Percentiles rank a stretch among this genome's conserved stretches.
Evolutionary conservation across 2,888 invertebrate species (phyloP).

Genomic region (Conchocele bisecta): DNA sequence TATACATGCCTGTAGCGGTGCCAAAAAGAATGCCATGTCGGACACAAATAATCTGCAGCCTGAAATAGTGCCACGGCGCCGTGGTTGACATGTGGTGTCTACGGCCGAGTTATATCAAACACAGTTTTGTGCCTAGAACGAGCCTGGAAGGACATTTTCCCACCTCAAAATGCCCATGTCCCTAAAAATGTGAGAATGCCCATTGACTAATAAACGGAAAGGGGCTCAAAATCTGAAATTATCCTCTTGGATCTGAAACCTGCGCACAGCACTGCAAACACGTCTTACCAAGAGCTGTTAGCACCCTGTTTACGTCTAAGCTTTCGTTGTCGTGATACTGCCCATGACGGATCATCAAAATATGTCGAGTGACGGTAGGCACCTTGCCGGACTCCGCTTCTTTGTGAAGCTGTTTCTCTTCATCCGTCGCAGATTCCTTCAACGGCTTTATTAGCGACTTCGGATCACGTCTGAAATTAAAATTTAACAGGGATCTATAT

Average conservation of each 20-base stretch:
- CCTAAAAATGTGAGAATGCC: background rate
- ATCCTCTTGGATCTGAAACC: too few species aligned
- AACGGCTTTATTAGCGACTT: conserved; percentile 88
- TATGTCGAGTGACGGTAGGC: conserved; percentile 87
- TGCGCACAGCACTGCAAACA: background rate
- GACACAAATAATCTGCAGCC: too few species aligned
- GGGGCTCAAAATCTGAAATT: background rate
- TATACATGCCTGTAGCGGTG: too few species aligned
- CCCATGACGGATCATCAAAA: conserved; percentile 96
- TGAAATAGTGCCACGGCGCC: too few species aligned
- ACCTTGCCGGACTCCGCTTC: conserved; percentile 66
- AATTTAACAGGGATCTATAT: too few species aligned
- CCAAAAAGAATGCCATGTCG: too few species aligned
- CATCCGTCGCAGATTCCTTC: conserved; percentile 64
- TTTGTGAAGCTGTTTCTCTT: conserved; percentile 83
- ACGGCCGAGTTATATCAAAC: too few species aligned
- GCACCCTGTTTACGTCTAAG: conserved; percentile 88
- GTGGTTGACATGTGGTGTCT: too few species aligned
- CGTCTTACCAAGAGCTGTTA: conserved; percentile 91
- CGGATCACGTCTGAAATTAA: conserved; percentile 87
- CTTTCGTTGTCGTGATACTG: conserved; percentile 92
- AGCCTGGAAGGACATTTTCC: too few species aligned
- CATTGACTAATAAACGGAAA: background rate
- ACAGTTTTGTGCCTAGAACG: too few species aligned
- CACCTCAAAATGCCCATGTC: too few species aligned